Conservation (phyloP, 2,797 vertebrate genomes). For the Falco peregrinus region DNA sequence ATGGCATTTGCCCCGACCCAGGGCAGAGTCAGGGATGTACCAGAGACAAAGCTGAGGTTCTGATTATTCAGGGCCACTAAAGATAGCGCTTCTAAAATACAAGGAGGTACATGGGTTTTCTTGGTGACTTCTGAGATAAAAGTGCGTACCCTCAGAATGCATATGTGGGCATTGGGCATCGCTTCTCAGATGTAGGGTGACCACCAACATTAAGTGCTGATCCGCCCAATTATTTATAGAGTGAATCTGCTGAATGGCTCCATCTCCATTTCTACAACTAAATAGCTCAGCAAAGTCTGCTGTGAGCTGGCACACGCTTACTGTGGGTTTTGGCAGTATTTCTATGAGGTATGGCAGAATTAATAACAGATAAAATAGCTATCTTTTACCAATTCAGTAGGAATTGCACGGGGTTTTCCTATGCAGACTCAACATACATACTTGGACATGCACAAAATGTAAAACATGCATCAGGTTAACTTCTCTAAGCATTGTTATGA, state of each 20-base stretch:
- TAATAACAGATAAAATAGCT: neutral
- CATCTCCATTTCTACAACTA: neutral
- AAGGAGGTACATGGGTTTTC: neutral
- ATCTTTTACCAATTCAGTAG: neutral
- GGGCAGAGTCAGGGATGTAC: neutral
- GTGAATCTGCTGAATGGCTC: neutral
- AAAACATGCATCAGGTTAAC: neutral
- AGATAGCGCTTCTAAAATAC: neutral
- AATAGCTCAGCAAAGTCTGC: neutral
- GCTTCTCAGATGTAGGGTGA: rapidly evolving
- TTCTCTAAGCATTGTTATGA: neutral
- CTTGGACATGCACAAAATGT: neutral
- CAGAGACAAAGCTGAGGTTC: neutral
- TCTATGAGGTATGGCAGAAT: neutral
- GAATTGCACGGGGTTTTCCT: neutral
- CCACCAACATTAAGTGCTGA: neutral
- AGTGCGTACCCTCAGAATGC: neutral
- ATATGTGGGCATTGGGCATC: neutral
- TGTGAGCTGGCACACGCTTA: neutral
- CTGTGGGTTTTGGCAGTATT: neutral
- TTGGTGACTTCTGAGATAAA: neutral
- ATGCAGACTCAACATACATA: neutral
- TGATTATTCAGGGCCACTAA: neutral
- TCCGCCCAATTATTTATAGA: too few relatives aligned
- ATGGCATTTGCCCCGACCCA: neutral